Conservation (phyloP, 2,888 invertebrate species). For the Drosophila neotestacea region DNA sequence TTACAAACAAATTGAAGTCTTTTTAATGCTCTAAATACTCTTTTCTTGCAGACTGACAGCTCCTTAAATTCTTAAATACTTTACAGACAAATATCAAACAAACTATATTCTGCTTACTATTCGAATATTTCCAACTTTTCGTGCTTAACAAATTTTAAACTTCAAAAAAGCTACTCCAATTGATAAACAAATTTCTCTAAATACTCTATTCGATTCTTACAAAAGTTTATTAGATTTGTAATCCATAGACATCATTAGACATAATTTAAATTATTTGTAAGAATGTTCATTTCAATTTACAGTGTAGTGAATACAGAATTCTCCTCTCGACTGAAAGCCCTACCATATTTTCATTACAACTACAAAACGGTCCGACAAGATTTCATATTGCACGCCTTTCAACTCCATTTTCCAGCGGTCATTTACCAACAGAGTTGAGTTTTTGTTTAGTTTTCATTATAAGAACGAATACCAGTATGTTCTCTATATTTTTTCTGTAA, state of each 20-base stretch:
- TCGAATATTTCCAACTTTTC: background rate
- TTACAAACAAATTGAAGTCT: slow-evolving; percentile 36
- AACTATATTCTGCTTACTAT: background rate
- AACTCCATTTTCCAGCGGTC: slow-evolving; percentile 17
- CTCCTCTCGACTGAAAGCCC: background rate
- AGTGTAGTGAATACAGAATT: background rate
- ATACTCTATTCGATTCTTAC: too few relatives aligned
- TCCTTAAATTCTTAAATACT: background rate
- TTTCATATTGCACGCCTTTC: slow-evolving; percentile 32
- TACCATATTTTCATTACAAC: slow-evolving; percentile 7
- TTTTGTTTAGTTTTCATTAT: slow-evolving; percentile 45
- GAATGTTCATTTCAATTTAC: too few relatives aligned
- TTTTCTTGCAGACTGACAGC: background rate
- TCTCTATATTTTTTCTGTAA: slow-evolving; percentile 13
- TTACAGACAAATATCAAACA: background rate
- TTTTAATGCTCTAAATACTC: background rate
- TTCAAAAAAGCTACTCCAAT: too few relatives aligned
- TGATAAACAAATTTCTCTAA: too few relatives aligned
- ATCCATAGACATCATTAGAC: too few relatives aligned
- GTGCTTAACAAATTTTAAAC: background rate
- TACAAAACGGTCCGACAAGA: slow-evolving; percentile 18
- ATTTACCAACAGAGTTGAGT: slow-evolving; percentile 30
- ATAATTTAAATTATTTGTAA: too few relatives aligned
- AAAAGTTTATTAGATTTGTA: too few relatives aligned
- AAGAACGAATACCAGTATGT: background rate